These are phyloP conservation scores for Halesus radiatus DNA, from an alignment of 1,140 invertebrate species.

Conservation along the genomic window DNA sequence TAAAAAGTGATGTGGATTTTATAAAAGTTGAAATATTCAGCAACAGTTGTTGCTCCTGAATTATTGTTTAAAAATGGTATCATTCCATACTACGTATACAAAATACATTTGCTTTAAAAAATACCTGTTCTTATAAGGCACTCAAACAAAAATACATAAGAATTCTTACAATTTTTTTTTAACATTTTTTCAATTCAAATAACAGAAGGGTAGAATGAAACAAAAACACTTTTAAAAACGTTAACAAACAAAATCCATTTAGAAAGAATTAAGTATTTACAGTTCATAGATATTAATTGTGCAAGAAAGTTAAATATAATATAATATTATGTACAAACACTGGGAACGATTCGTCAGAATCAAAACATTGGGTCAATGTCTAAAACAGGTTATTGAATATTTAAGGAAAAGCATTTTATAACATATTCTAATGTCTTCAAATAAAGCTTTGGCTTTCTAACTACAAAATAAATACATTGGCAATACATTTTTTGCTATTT, in stretches of 20 bases:
- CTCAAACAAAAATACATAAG: constrained; percentile 21
- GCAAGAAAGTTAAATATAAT: constrained; percentile 2
- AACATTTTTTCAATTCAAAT: background rate
- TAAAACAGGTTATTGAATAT: background rate
- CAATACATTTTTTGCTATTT: constrained; percentile 3
- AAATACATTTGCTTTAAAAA: constrained; percentile 3
- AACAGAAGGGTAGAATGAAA: background rate
- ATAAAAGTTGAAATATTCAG: too few relatives aligned
- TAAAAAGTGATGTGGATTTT: too few relatives aligned
- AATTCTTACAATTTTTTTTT: background rate
- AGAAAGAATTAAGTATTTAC: background rate
- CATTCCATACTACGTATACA: constrained; percentile 9
- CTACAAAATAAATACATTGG: constrained; percentile 33
- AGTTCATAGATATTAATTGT: background rate
- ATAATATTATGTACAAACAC: background rate
- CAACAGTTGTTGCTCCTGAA: too few relatives aligned
- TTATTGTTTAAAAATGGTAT: background rate
- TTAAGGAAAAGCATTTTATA: constrained; percentile 10
- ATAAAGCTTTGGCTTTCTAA: constrained; percentile 37
- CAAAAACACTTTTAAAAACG: background rate
- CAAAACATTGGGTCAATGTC: background rate
- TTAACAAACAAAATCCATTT: background rate
- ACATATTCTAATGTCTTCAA: constrained; percentile 24
- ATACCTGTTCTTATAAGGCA: constrained; percentile 25
- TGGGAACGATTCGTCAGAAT: too few relatives aligned